Evolutionary conservation across 2,113 vertebrate genomes (phyloP).

Genomic region (Leucoraja erinaceus): DNA sequence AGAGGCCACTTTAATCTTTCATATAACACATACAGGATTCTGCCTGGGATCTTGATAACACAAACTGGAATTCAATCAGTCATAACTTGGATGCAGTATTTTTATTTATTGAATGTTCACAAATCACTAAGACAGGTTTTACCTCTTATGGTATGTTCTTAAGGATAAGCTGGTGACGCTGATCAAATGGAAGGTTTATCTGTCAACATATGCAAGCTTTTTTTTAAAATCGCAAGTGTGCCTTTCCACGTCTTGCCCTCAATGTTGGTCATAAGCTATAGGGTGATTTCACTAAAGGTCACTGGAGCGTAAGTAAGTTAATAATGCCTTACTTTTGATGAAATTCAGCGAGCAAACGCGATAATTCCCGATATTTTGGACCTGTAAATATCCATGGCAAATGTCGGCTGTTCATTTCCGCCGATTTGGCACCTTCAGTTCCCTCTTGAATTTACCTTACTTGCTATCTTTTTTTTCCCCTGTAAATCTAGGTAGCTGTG

Average conservation of each 20-base stretch:
- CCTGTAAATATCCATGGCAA: too few species aligned
- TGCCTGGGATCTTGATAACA: background rate
- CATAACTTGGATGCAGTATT: background rate
- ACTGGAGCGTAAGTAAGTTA: too few species aligned
- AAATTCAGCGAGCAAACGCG: too few species aligned
- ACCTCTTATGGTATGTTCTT: slow-evolving; percentile 26
- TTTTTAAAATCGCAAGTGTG: background rate
- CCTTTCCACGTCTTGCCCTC: too few species aligned
- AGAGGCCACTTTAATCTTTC: slow-evolving; percentile 4
- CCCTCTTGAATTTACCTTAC: too few species aligned
- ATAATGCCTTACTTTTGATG: too few species aligned
- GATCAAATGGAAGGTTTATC: slow-evolving; percentile 3
- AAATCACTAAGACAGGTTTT: slow-evolving; percentile 29
- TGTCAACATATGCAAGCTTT: background rate
- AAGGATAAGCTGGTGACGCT: background rate
- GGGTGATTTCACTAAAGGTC: too few species aligned
- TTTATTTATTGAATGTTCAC: background rate
- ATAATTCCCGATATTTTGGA: too few species aligned
- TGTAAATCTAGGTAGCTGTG: too few species aligned
- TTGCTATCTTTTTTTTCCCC: too few species aligned
- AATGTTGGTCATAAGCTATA: background rate
- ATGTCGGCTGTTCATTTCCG: too few species aligned
- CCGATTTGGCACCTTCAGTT: too few species aligned
- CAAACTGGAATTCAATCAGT: slow-evolving; percentile 18
- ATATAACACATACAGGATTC: slow-evolving; percentile 13